Conservation (phyloP, 2,888 invertebrate species). For the Pristionchus japonicus region DNA sequence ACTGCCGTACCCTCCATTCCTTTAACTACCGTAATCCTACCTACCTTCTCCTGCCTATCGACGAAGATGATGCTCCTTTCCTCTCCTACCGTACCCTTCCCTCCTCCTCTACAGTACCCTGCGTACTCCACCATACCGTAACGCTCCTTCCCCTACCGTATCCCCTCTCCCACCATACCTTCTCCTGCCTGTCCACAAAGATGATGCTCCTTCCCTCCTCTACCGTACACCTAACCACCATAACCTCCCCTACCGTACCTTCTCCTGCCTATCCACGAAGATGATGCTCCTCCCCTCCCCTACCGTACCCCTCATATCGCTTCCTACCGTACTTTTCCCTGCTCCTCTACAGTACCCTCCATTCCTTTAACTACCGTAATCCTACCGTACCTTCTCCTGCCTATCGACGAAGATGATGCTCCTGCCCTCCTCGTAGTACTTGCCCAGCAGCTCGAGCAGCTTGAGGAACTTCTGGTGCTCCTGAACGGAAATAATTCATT, state of each 20-base stretch:
- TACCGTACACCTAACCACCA: not conserved
- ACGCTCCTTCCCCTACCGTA: too few relatives aligned
- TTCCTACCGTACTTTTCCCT: not conserved
- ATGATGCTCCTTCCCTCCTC: not conserved
- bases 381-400: slow-evolving; percentile 80
- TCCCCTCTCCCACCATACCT: not conserved
- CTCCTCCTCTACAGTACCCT: not conserved
- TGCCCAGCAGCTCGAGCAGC: slow-evolving; percentile 89
- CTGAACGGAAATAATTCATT: not conserved
- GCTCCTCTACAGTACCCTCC: not conserved
- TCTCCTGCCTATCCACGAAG: not conserved
- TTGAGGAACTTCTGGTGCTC: slow-evolving; percentile 98
- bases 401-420: slow-evolving; percentile 98
- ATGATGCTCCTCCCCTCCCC: not conserved
- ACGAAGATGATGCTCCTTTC: not conserved
- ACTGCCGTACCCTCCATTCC: not conserved
- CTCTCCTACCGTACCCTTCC: not conserved
- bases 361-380: not conserved
- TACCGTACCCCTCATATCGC: not conserved
- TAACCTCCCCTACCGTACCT: not conserved
- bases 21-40: not conserved
- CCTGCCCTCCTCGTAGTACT: slow-evolving; percentile 81
- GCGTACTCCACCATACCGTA: not conserved
- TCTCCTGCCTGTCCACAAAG: not conserved
- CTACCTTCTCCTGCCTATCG: not conserved